Base-by-base conservation (phyloP, 1,140 invertebrate genomes). In the Meloidogyne chitwoodi region DNA sequence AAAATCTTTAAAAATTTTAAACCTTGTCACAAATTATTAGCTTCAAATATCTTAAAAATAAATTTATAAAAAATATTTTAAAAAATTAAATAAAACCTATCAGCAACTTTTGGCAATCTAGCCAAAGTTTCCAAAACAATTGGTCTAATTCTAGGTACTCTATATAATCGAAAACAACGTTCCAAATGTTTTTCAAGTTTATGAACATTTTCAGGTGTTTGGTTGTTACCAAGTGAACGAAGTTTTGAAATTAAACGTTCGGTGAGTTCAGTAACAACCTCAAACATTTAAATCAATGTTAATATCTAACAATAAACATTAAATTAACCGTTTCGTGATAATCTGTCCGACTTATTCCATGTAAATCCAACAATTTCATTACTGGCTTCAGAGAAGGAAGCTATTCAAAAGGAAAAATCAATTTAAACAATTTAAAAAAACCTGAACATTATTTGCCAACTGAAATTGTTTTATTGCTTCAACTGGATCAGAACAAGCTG, bases 301-400 rank as follows among this genome's bases (percentile, higher is more conserved):
- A 14, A 6, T 11, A 65, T 27, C n/a, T n/a, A n/a, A n/a, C n/a
- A n/a, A n/a, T 64, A 8, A 64, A 64, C 4, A 64, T 63, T 26
- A 31, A 31, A 24, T 8, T 8, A 22, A 81, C 81, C 68, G 44
- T 67, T 34, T 82, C 74, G 29, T 83, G 63, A 38, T 72, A 82
- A 14, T 83, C 81, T 14, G 69, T 31, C 6, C 82, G 62, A 10
- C 76, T 44, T 44, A 81, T 70, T 22, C 73, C 64, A 38, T 82
- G 82, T 27, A 83, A 63, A 38, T 83, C 81, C 16, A 83, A 48
- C n/a, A 83, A 64, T 34, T 83, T 83, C 34, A 82, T 67, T 10
- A 79, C 68, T 14, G 81, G 80, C 48, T 41, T 48, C 29, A 83
- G 48, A 56, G 74, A 79, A 62, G 79, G 67, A 19, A 80, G 31